These are phyloP conservation scores for Tetrax tetrax DNA, from an alignment of 2,113 vertebrate genomes.

Conservation along the genomic window DNA sequence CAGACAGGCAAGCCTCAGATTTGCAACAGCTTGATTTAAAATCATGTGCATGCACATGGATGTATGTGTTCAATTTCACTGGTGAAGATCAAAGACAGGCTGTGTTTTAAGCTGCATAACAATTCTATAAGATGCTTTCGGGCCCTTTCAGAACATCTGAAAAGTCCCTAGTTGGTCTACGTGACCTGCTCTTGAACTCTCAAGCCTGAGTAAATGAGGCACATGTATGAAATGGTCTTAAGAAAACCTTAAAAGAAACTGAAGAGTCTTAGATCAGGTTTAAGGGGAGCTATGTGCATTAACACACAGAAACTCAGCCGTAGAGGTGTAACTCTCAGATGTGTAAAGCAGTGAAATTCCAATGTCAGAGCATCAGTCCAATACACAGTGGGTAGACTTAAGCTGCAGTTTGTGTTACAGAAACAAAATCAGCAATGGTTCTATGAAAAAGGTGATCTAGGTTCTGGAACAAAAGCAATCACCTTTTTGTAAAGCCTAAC, in stretches of 20 bases:
- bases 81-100: background rate
- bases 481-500: background rate
- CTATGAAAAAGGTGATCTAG: background rate
- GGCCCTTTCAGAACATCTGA: background rate
- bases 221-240: background rate
- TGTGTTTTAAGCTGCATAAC: background rate
- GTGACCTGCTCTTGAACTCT: background rate
- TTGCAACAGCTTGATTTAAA: background rate
- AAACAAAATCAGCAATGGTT: background rate
- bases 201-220: background rate
- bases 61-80: background rate
- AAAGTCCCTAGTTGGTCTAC: background rate
- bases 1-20: background rate
- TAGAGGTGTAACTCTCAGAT: background rate
- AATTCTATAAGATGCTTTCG: background rate
- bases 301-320: background rate
- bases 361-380: background rate
- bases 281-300: background rate
- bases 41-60: rapidly evolving
- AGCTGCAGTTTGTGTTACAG: background rate
- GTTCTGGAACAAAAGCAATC: background rate
- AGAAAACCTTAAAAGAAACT: background rate
- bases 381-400: background rate
- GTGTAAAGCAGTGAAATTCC: no score
- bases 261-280: background rate